Evolutionary conservation across 2,797 vertebrate genomes (phyloP).

Genomic region (Cephalopachus bancanus): DNA sequence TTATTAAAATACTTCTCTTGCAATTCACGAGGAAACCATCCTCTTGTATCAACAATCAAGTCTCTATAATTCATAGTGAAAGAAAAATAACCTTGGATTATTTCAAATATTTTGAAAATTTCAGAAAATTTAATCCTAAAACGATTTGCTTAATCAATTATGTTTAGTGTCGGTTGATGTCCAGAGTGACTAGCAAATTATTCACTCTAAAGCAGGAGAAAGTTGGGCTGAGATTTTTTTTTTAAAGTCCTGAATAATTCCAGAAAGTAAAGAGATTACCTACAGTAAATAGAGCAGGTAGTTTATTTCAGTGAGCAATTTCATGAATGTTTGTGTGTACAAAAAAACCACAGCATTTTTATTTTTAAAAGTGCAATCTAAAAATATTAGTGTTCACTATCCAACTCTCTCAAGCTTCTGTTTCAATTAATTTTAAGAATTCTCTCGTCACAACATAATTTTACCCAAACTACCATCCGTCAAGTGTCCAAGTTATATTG

Average conservation of each 20-base stretch:
- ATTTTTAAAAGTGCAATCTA: conserved; percentile 31
- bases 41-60: not conserved
- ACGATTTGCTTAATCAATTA: not conserved
- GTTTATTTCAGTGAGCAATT: conserved; percentile 1
- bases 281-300: not conserved
- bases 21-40: conserved; percentile 19
- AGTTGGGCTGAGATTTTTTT: not conserved
- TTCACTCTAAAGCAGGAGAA: not conserved
- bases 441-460: conserved; percentile 25
- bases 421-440: conserved; percentile 9
- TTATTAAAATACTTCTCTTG: conserved; percentile 67
- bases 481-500: not conserved
- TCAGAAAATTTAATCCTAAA: conserved; percentile 38
- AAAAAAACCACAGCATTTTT: not conserved
- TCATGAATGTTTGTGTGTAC: not conserved
- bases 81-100: not conserved
- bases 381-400: not conserved
- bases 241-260: conserved; percentile 40
- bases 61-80: not conserved
- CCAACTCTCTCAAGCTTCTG: not conserved
- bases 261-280: not conserved
- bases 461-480: not conserved
- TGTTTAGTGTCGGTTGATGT: not conserved
- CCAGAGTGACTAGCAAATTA: not conserved
- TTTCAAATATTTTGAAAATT: conserved; percentile 41